A percentile compares a stretch with the other conserved stretches of the same genome.
Conservation (phyloP, 1,140 invertebrate genomes). For the Hypsibius dujardini region DNA sequence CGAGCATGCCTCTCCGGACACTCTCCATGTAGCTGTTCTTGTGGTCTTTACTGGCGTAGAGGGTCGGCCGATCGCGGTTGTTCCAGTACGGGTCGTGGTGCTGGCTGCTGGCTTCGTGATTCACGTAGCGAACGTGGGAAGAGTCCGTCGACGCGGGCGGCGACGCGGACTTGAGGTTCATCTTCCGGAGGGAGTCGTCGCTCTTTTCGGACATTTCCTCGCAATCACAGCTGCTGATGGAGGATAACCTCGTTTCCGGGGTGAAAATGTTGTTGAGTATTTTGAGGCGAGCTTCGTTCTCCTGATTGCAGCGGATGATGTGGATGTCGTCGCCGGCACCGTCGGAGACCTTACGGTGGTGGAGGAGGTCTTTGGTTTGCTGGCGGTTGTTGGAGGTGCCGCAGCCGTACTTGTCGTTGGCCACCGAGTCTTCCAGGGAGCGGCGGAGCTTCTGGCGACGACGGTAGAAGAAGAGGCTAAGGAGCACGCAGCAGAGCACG, state of each 20-base stretch:
- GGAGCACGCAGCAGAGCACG: neutral
- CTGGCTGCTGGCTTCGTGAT: neutral
- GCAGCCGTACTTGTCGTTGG: neutral
- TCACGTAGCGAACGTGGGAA: neutral
- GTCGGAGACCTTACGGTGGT: too few relatives aligned
- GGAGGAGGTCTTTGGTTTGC: neutral
- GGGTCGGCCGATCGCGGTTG: neutral
- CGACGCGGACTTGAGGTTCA: neutral
- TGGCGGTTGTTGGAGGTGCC: neutral
- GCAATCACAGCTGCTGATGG: too few relatives aligned
- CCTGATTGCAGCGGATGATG: neutral
- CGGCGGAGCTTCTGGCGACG: neutral
- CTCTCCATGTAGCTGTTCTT: constrained; percentile 1
- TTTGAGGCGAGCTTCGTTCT: constrained; percentile 10
- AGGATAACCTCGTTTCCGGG: neutral
- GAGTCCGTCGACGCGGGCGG: neutral
- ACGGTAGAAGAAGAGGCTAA: constrained; percentile 3
- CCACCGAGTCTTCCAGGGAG: neutral
- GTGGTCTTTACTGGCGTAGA: constrained; percentile 3
- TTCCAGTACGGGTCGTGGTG: neutral
- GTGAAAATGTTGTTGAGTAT: constrained; percentile 8
- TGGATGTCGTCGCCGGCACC: too few relatives aligned
- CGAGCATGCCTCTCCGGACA: neutral
- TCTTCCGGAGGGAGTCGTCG: neutral
- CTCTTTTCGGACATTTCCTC: neutral